Conservation (phyloP, 2,888 invertebrate species). For the Tipula helvola region DNA sequence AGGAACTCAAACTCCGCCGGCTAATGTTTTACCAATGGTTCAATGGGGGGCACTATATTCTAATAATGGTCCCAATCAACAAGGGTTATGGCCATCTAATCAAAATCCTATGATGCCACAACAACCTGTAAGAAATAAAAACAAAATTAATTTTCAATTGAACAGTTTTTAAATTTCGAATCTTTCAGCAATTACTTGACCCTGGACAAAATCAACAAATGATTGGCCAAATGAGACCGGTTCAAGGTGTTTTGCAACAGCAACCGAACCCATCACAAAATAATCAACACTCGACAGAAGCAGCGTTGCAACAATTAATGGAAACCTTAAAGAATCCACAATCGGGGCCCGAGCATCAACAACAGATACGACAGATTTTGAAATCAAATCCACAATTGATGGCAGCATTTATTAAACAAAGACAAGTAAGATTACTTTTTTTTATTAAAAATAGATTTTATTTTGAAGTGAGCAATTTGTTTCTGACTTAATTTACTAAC, state of each 20-base stretch:
- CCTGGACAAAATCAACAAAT: conserved; percentile 29
- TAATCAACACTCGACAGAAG: conserved; percentile 40
- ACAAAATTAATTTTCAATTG: background rate
- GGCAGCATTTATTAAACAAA: conserved; percentile 88
- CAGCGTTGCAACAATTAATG: conserved; percentile 75
- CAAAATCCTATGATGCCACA: conserved; percentile 38
- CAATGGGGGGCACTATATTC: conserved; percentile 42
- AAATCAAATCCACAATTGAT: conserved; percentile 90
- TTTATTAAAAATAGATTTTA: too few relatives aligned
- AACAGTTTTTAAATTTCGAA: background rate
- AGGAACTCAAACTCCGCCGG: conserved; percentile 58
- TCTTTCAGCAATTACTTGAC: conserved; percentile 29
- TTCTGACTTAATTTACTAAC: too few relatives aligned
- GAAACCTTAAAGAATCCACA: conserved; percentile 80
- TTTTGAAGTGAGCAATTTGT: too few relatives aligned
- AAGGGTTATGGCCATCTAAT: conserved; percentile 37
- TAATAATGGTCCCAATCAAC: conserved; percentile 30
- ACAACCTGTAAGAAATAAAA: conserved; percentile 23
- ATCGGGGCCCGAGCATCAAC: conserved; percentile 76
- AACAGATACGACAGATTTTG: conserved; percentile 75
- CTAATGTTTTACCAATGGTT: conserved; percentile 59
- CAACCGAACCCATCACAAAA: conserved; percentile 31
- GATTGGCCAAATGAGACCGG: conserved; percentile 21
- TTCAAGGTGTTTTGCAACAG: conserved; percentile 31
- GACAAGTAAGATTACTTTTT: conserved; percentile 41